Conservation (phyloP, 2,888 invertebrate genomes). For the Sisyra nigra region DNA sequence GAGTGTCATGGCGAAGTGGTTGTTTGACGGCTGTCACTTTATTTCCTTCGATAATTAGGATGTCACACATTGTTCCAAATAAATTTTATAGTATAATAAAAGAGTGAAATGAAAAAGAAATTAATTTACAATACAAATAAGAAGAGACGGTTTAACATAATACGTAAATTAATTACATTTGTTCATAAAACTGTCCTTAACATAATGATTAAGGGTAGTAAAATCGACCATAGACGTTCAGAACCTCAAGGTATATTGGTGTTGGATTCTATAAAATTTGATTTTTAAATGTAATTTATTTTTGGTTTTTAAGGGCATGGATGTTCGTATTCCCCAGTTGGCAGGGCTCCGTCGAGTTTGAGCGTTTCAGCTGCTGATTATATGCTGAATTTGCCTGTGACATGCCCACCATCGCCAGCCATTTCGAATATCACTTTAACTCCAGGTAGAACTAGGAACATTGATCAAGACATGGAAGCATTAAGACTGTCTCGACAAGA, state of each 20-base stretch:
- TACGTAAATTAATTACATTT: not conserved
- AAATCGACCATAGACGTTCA: conserved; percentile 7
- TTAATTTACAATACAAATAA: too few relatives aligned
- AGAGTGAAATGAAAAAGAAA: too few relatives aligned
- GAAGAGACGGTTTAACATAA: too few relatives aligned
- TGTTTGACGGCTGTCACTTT: too few relatives aligned
- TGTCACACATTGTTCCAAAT: too few relatives aligned
- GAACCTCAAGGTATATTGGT: conserved; percentile 6
- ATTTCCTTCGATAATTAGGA: too few relatives aligned
- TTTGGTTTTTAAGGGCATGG: not conserved
- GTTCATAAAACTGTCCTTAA: not conserved
- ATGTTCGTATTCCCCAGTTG: conserved; percentile 18
- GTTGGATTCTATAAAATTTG: too few relatives aligned
- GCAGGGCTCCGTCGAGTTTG: conserved; percentile 24
- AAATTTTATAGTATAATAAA: too few relatives aligned
- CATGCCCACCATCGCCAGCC: conserved; percentile 32
- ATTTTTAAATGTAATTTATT: not conserved
- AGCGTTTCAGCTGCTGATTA: conserved; percentile 27
- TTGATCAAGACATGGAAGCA: conserved; percentile 74
- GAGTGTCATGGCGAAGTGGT: too few relatives aligned
- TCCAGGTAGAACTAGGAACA: conserved; percentile 58
- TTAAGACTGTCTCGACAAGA: conserved; percentile 65
- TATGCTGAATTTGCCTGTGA: conserved; percentile 22
- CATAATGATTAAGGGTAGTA: conserved; percentile 6
- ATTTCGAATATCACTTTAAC: conserved; percentile 50